Percentiles rank a stretch among this genome's conserved stretches.
phyloP scores from a whole-genome alignment of 2,888 invertebrate genomes.

The Bruchidius siliquastri region DNA sequence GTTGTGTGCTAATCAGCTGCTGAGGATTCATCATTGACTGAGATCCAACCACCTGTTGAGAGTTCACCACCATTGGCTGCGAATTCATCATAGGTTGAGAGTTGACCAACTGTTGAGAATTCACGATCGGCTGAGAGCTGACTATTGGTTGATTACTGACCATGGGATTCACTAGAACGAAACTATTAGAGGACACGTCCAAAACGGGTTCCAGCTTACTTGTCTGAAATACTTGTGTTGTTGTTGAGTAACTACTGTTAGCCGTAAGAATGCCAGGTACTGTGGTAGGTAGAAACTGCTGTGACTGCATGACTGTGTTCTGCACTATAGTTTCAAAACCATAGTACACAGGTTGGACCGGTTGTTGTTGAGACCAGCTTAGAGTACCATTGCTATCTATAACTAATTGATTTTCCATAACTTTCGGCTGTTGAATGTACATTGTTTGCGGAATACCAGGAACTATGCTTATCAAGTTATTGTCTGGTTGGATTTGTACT shows the following conservation, averaged over 20 bases:
- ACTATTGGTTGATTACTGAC: constrained; percentile 19
- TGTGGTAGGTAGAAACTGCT: constrained; percentile 76
- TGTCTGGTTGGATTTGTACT: constrained; percentile 50
- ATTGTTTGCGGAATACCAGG: constrained; percentile 41
- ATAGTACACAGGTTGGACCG: constrained; percentile 62
- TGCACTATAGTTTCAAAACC: constrained; percentile 82
- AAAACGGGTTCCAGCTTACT: constrained; percentile 79
- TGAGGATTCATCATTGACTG: constrained; percentile 17
- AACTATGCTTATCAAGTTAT: constrained; percentile 42
- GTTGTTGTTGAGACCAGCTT: constrained; percentile 45
- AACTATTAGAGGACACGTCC: constrained; percentile 65
- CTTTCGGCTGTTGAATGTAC: constrained; percentile 42
- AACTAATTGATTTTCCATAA: constrained; percentile 41
- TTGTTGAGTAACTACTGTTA: constrained; percentile 79
- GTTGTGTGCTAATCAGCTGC: constrained; percentile 10
- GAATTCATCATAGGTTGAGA: constrained; percentile 17
- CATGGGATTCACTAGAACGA: constrained; percentile 58
- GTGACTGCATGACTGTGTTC: constrained; percentile 86
- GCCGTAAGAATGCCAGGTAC: constrained; percentile 76
- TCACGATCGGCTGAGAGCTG: constrained; percentile 16
- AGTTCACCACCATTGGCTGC: constrained; percentile 18
- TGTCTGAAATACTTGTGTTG: constrained; percentile 80
- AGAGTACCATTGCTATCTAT: constrained; percentile 44
- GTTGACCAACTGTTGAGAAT: constrained; percentile 19
- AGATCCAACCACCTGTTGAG: constrained; percentile 16